phyloP scores from a whole-genome alignment of 2,888 invertebrate genomes.

The Anthrax anthrax region DNA sequence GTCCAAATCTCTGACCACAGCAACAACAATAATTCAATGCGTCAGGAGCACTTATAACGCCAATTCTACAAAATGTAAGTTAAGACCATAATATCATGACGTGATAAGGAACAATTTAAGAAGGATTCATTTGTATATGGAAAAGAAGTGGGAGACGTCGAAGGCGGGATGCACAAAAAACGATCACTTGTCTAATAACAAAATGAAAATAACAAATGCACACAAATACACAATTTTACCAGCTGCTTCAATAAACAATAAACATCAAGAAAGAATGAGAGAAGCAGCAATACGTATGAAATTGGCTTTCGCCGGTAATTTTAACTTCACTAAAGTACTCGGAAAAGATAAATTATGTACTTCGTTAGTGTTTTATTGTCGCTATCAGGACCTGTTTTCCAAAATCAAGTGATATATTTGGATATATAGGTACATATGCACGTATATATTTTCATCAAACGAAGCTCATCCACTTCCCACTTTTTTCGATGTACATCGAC shows the following conservation, averaged over 20 bases:
- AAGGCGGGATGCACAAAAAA: conserved; percentile 7
- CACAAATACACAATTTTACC: not conserved
- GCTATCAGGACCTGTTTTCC: not conserved
- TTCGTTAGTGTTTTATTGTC: not conserved
- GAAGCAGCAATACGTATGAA: not conserved
- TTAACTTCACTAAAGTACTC: not conserved
- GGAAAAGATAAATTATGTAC: not conserved
- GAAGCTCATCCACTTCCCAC: not conserved
- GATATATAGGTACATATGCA: no score
- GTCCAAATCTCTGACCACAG: not conserved
- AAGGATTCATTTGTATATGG: no score
- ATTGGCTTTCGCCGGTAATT: not conserved
- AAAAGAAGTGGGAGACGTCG: not conserved
- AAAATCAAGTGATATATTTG: not conserved
- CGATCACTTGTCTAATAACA: conserved; percentile 1
- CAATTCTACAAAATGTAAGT: not conserved
- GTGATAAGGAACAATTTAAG: no score
- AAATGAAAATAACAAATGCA: not conserved
- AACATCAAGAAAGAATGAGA: conserved; percentile 7
- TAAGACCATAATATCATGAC: no score
- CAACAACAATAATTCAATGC: not conserved
- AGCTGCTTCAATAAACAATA: not conserved
- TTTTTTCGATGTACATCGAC: not conserved
- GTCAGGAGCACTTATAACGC: not conserved
- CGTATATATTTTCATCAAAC: no score